A percentile compares a stretch with the other conserved stretches of the same genome.
phyloP scores from a whole-genome alignment of 92 coral and sea anemone species.

The Pocillopora grandis region DNA sequence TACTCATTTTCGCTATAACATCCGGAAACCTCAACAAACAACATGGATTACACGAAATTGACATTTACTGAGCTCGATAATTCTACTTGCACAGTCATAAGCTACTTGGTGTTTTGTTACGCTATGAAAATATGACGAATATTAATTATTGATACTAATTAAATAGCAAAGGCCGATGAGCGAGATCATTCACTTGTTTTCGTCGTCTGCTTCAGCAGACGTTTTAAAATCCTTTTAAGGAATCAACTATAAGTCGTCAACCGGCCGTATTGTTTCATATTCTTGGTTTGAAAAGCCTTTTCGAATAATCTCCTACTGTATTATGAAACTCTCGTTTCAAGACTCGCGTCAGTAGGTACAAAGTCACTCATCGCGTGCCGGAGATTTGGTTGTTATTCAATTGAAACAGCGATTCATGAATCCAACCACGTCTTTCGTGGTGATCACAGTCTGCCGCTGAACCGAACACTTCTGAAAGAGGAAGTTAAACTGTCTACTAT shows the following conservation, averaged over 20 bases:
- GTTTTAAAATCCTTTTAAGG: conserved; percentile 1
- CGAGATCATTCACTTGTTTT: not conserved
- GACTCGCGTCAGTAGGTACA: not conserved
- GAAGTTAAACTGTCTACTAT: conserved; percentile 2
- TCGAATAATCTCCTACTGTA: conserved; percentile 9
- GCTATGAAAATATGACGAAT: not conserved
- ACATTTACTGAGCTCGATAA: not conserved
- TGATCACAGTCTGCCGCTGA: not conserved
- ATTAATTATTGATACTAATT: not conserved
- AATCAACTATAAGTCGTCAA: not conserved
- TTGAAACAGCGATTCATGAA: no score
- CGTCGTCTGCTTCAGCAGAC: not conserved
- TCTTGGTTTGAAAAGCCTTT: not conserved
- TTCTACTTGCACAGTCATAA: not conserved
- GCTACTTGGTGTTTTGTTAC: not conserved
- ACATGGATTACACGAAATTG: not conserved
- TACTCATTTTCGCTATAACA: not conserved
- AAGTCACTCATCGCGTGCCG: not conserved
- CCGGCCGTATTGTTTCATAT: not conserved
- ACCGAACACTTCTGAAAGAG: not conserved
- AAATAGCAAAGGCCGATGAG: not conserved
- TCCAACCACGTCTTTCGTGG: not conserved
- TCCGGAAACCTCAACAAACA: conserved; percentile 5
- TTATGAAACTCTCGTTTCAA: not conserved
- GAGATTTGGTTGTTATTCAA: not conserved